phyloP scores from a whole-genome alignment of 2,888 invertebrate genomes.

The Pantelozetes paolii region DNA sequence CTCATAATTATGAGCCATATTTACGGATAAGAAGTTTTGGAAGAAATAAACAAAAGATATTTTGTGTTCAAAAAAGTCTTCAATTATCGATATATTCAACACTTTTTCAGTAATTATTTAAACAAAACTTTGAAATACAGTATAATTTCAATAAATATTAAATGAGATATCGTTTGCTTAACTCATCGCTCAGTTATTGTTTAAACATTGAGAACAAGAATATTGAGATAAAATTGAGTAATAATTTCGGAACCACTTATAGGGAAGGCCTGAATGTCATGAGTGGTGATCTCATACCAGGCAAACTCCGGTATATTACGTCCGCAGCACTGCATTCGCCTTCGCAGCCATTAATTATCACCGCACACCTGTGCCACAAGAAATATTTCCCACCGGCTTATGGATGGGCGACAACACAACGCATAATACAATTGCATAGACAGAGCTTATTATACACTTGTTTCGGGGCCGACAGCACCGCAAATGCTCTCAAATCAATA shows the following conservation, averaged over 20 bases:
- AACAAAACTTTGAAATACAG: neutral
- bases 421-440: neutral
- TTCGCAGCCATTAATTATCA: conserved; percentile 46
- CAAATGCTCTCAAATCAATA: conserved; percentile 6
- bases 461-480: neutral
- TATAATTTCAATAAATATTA: neutral
- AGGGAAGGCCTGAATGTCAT: conserved; percentile 7
- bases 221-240: conserved; percentile 17
- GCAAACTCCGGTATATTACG: conserved; percentile 28
- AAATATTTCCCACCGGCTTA: conserved; percentile 44
- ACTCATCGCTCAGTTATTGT: conserved; percentile 27
- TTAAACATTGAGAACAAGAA: conserved; percentile 22
- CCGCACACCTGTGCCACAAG: conserved; percentile 44
- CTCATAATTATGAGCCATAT: conserved; percentile 27
- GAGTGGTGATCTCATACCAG: conserved; percentile 19
- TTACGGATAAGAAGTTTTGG: neutral
- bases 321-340: conserved; percentile 19
- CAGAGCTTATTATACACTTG: neutral
- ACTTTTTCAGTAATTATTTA: neutral
- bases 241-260: neutral
- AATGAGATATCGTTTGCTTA: neutral
- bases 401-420: neutral
- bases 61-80: neutral
- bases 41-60: neutral
- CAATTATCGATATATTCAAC: neutral